Evolutionary conservation across 2,113 vertebrate genomes (phyloP).

Genomic region (Dascyllus trimaculatus): DNA sequence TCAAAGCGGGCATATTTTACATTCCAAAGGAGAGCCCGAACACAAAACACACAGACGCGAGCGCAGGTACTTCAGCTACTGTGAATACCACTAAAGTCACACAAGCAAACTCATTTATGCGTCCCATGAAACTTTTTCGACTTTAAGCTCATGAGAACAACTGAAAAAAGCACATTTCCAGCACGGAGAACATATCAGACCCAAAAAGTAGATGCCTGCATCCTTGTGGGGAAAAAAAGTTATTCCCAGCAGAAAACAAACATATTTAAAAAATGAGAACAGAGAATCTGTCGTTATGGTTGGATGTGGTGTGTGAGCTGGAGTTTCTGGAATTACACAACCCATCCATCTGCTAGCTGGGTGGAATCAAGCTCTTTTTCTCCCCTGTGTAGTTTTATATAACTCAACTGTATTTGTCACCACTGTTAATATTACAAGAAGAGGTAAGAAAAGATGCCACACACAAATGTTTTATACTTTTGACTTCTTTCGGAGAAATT

Average conservation of each 20-base stretch:
- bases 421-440: constrained; percentile 24
- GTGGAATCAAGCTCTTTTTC: constrained; percentile 18
- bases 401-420: constrained; percentile 35
- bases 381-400: constrained; percentile 28
- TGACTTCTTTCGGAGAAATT: constrained; percentile 11
- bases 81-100: neutral
- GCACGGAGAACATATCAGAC: neutral
- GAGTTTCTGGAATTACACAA: constrained; percentile 55
- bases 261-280: constrained; percentile 68
- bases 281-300: constrained; percentile 46
- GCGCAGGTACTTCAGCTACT: constrained; percentile 38
- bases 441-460: constrained; percentile 9
- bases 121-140: constrained; percentile 4
- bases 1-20: constrained; percentile 59
- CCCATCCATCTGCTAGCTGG: constrained; percentile 38
- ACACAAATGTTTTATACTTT: constrained; percentile 9
- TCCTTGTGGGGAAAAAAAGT: constrained; percentile 29
- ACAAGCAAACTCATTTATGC: constrained; percentile 30
- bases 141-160: constrained; percentile 31
- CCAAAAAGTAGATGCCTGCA: constrained; percentile 26
- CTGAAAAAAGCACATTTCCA: constrained; percentile 33
- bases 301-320: constrained; percentile 23
- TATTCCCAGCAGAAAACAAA: constrained; percentile 56
- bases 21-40: constrained; percentile 59
- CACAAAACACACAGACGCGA: constrained; percentile 45